A percentile compares a stretch with the other conserved stretches of the same genome.
phyloP scores from a whole-genome alignment of 2,113 vertebrate genomes.

The Himantopus leucocephalus region DNA sequence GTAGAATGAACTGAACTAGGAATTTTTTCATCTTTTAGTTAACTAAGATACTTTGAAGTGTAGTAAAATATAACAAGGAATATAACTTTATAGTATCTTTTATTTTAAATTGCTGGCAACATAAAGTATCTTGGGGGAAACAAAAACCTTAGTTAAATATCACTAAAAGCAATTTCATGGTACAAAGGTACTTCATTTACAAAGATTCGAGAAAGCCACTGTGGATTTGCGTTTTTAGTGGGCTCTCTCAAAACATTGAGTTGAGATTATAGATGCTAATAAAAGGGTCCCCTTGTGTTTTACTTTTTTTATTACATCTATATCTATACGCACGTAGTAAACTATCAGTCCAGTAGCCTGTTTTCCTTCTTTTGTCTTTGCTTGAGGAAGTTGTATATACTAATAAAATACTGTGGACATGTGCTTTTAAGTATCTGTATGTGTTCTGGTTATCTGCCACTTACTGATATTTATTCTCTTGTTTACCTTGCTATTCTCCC shows the following conservation, averaged over 20 bases:
- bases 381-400: not conserved
- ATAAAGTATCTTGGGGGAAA: not conserved
- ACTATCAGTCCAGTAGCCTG: not conserved
- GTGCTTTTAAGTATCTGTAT: not conserved
- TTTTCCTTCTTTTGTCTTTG: not conserved
- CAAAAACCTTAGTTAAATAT: not conserved
- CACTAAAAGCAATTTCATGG: not conserved
- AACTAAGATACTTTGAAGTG: not conserved
- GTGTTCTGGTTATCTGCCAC: not conserved
- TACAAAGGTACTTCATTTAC: not conserved
- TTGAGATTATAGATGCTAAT: not conserved
- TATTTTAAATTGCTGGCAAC: not conserved
- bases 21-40: not conserved
- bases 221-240: not conserved
- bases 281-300: not conserved
- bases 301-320: not conserved
- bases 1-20: not conserved
- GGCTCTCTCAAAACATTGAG: not conserved
- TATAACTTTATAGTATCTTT: not conserved
- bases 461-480: not conserved
- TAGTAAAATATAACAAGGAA: not conserved
- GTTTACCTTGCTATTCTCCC: not conserved
- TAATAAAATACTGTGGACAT: not conserved
- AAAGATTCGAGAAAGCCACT: not conserved
- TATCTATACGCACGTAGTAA: not conserved